Conservation (phyloP, 2,888 invertebrate species). For the Sthenelais limicola region DNA sequence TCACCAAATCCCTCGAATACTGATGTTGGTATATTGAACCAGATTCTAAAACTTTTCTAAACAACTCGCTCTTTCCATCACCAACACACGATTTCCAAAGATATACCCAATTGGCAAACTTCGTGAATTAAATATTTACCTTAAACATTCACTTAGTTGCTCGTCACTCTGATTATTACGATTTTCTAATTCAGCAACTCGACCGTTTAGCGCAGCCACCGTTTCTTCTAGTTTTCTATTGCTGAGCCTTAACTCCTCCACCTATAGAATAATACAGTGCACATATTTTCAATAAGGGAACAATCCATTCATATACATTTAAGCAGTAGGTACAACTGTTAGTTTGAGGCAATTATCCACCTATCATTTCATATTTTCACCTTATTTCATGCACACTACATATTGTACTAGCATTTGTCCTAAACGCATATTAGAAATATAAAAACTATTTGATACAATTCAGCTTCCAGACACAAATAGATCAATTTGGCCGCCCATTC, state of each 20-base stretch:
- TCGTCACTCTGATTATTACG: not conserved
- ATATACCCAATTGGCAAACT: not conserved
- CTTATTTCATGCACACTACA: too few species aligned
- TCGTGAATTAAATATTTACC: not conserved
- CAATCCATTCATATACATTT: conserved; percentile 12
- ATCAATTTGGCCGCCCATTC: too few species aligned
- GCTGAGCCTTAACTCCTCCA: conserved; percentile 46
- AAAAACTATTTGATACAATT: too few species aligned
- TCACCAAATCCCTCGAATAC: too few species aligned
- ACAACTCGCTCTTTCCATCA: not conserved
- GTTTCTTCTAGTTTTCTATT: conserved; percentile 54
- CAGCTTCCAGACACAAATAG: too few species aligned
- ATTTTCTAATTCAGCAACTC: conserved; percentile 2
- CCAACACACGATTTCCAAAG: not conserved
- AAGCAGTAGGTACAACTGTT: not conserved
- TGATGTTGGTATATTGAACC: too few species aligned
- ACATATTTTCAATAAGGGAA: conserved; percentile 24
- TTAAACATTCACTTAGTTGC: not conserved
- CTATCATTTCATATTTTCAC: not conserved
- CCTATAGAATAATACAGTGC: not conserved
- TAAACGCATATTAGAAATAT: too few species aligned
- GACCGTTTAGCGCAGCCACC: conserved; percentile 42
- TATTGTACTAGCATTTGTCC: conserved; percentile 4
- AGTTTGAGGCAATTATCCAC: not conserved
- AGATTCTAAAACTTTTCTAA: not conserved